Conservation (phyloP, 2,113 vertebrate genomes). For the Paradoxurus hermaphroditus region DNA sequence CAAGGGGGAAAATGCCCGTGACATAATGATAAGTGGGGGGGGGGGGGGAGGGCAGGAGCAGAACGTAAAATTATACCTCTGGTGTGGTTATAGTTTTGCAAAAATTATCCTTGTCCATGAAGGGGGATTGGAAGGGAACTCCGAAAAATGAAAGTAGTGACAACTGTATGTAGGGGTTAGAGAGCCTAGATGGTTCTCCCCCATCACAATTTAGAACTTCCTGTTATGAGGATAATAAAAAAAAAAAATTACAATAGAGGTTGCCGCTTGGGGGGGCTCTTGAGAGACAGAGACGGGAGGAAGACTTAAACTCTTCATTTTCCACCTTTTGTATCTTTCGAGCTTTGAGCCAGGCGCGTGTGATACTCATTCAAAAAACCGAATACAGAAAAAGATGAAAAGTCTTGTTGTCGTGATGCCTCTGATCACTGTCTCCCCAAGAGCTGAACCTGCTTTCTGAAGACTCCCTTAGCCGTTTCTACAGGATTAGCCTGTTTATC, state of each 20-base stretch:
- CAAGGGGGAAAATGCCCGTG: neutral
- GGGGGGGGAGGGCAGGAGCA: no score
- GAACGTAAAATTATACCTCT: neutral
- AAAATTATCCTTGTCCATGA: neutral
- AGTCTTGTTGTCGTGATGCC: no score
- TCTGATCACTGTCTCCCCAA: neutral
- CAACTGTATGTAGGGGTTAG: neutral
- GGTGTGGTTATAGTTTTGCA: neutral
- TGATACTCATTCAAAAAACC: neutral
- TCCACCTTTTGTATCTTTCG: neutral
- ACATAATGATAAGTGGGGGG: no score
- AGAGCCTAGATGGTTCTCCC: neutral
- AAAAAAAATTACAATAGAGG: neutral
- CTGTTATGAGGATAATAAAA: neutral
- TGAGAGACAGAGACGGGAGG: neutral
- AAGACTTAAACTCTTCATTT: neutral
- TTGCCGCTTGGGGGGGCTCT: neutral
- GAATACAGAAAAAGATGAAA: neutral
- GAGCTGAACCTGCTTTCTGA: neutral
- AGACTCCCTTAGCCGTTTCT: neutral
- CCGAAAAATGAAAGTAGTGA: neutral
- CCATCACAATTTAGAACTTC: neutral
- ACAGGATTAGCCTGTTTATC: no score
- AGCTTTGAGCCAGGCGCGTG: neutral
- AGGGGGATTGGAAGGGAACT: neutral